Percentiles rank a stretch among this genome's conserved stretches.
phyloP scores from a whole-genome alignment of 1,140 invertebrate species.

The Drosophila pectinifera region DNA sequence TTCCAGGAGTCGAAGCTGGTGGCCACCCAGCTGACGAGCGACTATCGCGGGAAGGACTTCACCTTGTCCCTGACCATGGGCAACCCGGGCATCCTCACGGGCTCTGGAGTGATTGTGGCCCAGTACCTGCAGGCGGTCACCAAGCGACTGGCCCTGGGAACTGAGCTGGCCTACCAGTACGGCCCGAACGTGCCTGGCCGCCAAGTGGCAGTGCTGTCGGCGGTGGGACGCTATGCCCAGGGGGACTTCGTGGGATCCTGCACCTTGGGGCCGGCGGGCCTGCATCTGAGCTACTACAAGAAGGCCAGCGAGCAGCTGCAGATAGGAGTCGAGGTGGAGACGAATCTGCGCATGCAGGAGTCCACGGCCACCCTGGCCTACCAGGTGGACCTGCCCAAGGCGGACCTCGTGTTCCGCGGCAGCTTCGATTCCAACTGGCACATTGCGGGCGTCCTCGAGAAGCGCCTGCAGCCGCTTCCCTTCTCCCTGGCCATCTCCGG shows the following conservation, averaged over 20 bases:
- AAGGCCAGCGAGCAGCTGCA: constrained; percentile 95
- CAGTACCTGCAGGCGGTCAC: constrained; percentile 96
- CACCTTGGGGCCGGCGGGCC: constrained; percentile 91
- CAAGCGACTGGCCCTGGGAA: constrained; percentile 92
- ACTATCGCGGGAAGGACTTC: constrained; percentile 94
- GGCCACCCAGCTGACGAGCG: constrained; percentile 93
- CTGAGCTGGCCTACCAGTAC: constrained; percentile 96
- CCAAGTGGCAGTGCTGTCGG: constrained; percentile 93
- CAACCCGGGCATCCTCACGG: constrained; percentile 94
- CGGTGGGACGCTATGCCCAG: constrained; percentile 90
- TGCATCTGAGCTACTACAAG: constrained; percentile 97
- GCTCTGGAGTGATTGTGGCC: constrained; percentile 93
- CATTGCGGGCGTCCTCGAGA: constrained; percentile 96
- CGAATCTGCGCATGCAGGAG: constrained; percentile 94
- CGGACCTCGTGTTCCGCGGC: constrained; percentile 96
- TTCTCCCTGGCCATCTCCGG: constrained; percentile 97
- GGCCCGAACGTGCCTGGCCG: constrained; percentile 94
- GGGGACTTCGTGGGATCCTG: constrained; percentile 87
- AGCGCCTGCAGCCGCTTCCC: constrained; percentile 95
- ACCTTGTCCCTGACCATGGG: constrained; percentile 95
- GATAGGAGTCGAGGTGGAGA: constrained; percentile 94
- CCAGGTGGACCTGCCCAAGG: constrained; percentile 98
- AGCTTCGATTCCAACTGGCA: constrained; percentile 98
- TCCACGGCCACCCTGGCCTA: constrained; percentile 97
- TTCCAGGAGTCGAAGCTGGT: constrained; percentile 95